Evolutionary conservation across 2,888 invertebrate species (phyloP), one percentile per base, ranked within the genome.

Genomic region (Scaptomyza parva): DNA sequence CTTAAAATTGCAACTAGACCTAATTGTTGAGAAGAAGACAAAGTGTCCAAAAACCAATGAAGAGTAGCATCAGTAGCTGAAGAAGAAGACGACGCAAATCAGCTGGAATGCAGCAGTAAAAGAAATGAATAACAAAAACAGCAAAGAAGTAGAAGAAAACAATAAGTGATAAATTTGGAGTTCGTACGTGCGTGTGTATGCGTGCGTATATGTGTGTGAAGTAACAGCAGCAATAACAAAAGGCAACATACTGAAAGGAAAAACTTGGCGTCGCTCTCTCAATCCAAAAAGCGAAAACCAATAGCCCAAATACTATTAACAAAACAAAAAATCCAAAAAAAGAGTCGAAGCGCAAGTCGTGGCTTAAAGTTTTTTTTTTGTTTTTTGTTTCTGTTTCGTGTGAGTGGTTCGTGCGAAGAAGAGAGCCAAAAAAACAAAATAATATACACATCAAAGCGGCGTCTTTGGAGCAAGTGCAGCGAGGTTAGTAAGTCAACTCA

Each of bases 211-310:
- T 64, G 53, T 18, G 24, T 30, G 17, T 50, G 48, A 37, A 63
- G 26, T 24, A 51, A 54, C 11, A 33, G 11, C 20, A 48, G 20
- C 39, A 54, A 55, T 26, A 71, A 72, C 51, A 60, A 60, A 58
- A 52, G 26, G 12, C 40, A 55, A 30, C 54, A 43, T 40, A 59
- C 48, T 41, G 66, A 75, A 73, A 73, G 66, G 58, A 70, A 73
- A 37, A 73, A 75, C 66, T 59, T 54, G 55, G 52, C 47, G 22
- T 12, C 14, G 58, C 40, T 62, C 62, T 40, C 35, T 39, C 28
- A 55, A 24, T 35, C 28, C 45, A n/a, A 57, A 59, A 72, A 70
- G 48, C 65, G 40, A 74, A 63, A 50, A 59, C 66, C 57, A 75
- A 76, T 57, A 60, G 18, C 64, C 57, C 40, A 69, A 65, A 69